Evolutionary conservation across 1,140 invertebrate species (phyloP).

Genomic region (Ganaspis sp.): DNA sequence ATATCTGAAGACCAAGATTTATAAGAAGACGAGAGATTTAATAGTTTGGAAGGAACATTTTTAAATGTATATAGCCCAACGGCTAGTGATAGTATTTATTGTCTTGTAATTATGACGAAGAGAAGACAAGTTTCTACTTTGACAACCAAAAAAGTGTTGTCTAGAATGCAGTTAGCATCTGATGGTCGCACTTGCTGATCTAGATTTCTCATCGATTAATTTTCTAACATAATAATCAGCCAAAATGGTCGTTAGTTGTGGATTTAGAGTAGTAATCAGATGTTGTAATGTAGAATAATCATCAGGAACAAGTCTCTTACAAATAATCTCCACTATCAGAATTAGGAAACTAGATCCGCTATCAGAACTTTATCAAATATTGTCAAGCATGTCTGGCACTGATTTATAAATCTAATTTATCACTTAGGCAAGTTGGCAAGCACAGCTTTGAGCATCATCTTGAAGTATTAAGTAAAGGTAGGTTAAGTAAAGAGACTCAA

Average conservation of each 20-base stretch:
- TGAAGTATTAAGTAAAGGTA: background rate
- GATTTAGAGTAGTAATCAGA: too few species aligned
- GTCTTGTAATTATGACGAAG: background rate
- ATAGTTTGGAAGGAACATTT: background rate
- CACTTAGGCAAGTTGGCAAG: constrained; percentile 24
- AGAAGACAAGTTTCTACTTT: background rate
- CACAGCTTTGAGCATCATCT: constrained; percentile 21
- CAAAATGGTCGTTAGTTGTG: too few species aligned
- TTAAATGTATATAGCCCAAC: background rate
- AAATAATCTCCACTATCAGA: constrained; percentile 7
- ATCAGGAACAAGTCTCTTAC: background rate
- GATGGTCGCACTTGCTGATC: too few species aligned
- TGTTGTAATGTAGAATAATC: background rate
- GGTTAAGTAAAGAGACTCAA: constrained; percentile 4
- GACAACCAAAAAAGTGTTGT: too few species aligned
- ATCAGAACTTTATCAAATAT: background rate
- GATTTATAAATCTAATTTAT: constrained; percentile 19
- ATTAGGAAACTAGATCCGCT: background rate
- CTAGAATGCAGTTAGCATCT: too few species aligned
- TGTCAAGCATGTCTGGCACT: constrained; percentile 22
- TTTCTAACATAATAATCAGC: too few species aligned
- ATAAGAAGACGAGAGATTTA: background rate
- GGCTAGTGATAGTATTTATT: background rate
- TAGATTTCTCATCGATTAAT: too few species aligned
- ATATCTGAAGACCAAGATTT: background rate